Percentiles rank a stretch among this genome's conserved stretches.
phyloP scores from a whole-genome alignment of 2,113 vertebrate species.

The Morone saxatilis region DNA sequence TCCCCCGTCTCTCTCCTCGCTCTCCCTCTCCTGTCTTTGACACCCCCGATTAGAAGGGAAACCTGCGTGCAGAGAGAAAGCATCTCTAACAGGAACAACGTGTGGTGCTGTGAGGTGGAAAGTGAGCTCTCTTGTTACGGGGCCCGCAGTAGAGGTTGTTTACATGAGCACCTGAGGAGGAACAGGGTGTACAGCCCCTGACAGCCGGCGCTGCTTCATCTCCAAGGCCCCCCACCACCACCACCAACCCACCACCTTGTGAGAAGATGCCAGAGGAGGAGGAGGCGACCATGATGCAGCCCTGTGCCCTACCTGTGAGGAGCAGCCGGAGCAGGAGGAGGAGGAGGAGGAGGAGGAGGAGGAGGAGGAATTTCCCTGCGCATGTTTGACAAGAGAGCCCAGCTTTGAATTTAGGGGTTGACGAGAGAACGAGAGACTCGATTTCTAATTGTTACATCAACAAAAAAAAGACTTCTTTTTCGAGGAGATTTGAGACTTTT shows the following conservation, averaged over 20 bases:
- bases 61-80: constrained; percentile 62
- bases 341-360: constrained; percentile 2
- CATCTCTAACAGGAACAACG: constrained; percentile 66
- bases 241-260: neutral
- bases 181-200: constrained; percentile 55
- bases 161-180: constrained; percentile 73
- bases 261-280: neutral
- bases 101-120: constrained; percentile 72
- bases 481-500: neutral
- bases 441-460: constrained; percentile 14
- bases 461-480: neutral
- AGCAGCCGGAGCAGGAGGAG: neutral
- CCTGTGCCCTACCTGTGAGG: constrained; percentile 10
- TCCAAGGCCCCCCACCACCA: neutral
- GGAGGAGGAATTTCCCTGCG: constrained; percentile 1
- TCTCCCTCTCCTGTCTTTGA: constrained; percentile 63
- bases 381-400: neutral
- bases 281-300: constrained; percentile 18
- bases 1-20: constrained; percentile 7
- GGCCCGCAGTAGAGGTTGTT: constrained; percentile 62
- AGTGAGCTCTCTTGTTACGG: constrained; percentile 76
- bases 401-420: neutral
- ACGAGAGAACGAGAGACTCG: neutral
- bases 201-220: constrained; percentile 62
- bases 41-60: constrained; percentile 74